Base-by-base conservation (phyloP, 2,113 vertebrate genomes). In the Leptosomus discolor region DNA sequence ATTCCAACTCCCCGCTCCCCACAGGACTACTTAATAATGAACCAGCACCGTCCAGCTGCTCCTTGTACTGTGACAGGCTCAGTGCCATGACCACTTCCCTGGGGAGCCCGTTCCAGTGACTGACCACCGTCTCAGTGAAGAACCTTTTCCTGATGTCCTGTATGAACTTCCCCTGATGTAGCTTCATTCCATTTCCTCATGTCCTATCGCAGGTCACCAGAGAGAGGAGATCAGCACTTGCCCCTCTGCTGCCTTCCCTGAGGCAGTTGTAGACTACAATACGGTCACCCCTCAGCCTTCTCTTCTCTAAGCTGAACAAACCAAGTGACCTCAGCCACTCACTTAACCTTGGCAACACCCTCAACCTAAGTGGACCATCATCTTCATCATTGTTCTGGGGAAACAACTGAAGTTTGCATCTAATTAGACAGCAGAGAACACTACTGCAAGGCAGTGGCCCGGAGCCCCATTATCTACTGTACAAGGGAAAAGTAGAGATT, bases 241-340 rank as follows among this genome's bases (percentile, higher is more conserved):
- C 6, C 3, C 7, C 34, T 58, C 37, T 0, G 0, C 8, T 76
- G 13, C 36, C 24, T 13, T 1, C 9, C 9, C 39, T 51, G 23
- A 63, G 11, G 32, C 71, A 73, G n/a, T 3, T 20, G 34, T 4
- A 26, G 18, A 12, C 24, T 30, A 27, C 2, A 0, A 32, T 0
- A 0, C 41, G 43, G 15, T 43, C 37, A 39, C 11, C 7, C 32
- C 21, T 83, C 60, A 39, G n/a, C 29, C 21, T 69, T 81, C 32
- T 57, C 34, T 79, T 29, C 27, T 45, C 27, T 9, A 29, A 57
- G 30, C 3, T 92, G 41, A 63, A 6, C 7, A 53, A 63, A 23
- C 20, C 26, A 53, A 73, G 21, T 24, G 20, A 39, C 37, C 22
- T 81, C 54, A 92, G 57, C 10, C 19, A 8, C 34, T 84, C 41